Base-by-base conservation (phyloP, 2,113 vertebrate genomes). In the Cebidichthys violaceus region DNA sequence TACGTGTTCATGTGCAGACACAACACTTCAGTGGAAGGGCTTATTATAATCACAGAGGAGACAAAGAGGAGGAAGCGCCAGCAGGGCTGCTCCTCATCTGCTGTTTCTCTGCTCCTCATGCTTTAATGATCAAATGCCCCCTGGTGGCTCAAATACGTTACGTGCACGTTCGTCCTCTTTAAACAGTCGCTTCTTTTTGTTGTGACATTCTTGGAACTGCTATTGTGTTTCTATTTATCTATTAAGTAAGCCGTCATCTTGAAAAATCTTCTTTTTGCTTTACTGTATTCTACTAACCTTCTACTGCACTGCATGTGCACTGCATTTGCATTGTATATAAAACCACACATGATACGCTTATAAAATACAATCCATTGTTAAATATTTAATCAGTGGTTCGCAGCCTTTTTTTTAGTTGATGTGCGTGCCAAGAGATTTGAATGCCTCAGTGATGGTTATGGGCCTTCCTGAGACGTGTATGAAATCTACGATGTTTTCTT, bases 51-150 rank as follows among this genome's bases (percentile, higher is more conserved):
- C 39, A 78, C 66, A 68, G 70, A 76, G 55, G 35, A 70, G 50
- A 35, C 1, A 5, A 43, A 31, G 64, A 70, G 75, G 60, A 83
- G 85, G 87, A 88, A 74, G 76, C 5, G 81, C 86, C 75, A 73
- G 82, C 62, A 88, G 89, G 79, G 29, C 55, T 79, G 65, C 54
- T 61, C 37, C 74, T 88, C 70, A 64, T 80, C 88, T 86, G 78
- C 61, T 82, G 70, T 77, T 86, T 69, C 78, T 4, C 66, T 70
- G 0, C 39, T 85, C 69, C 52, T 83, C 66, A 68, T 88, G 88
- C 83, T 70, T 83, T 86, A 70, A 86, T 91, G 82, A 86, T 87
- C 84, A 91, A 79, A 92, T 79, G 85, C 90, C 91, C 87, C 80
- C 90, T 89, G 79, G 89, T 93, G 93, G 92, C 59, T 77, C 33